Evolutionary conservation across 2,797 vertebrate species (phyloP).

Genomic region (Rhynchonycteris naso): DNA sequence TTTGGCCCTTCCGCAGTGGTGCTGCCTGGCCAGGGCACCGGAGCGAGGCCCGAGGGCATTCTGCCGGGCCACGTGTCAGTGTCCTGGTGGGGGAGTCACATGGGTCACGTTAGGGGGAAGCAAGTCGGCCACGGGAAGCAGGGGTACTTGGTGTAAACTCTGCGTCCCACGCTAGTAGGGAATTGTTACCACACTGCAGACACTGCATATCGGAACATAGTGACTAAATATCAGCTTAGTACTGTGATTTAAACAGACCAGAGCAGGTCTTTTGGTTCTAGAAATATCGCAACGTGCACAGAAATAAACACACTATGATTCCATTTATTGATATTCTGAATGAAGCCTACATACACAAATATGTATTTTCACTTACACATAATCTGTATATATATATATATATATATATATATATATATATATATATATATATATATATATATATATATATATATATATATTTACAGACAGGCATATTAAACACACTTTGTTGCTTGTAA

Average conservation of each 20-base stretch:
- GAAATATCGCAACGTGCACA: background rate
- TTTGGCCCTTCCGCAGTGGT: background rate
- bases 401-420: background rate
- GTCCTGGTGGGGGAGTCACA: background rate
- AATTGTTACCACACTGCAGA: background rate
- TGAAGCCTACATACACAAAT: background rate
- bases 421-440: background rate
- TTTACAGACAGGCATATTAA: background rate
- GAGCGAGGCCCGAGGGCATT: background rate
- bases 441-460: background rate
- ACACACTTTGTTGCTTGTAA: background rate
- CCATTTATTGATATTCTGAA: background rate
- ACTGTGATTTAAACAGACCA: background rate
- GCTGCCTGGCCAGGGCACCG: background rate
- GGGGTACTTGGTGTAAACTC: background rate
- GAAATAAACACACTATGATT: background rate
- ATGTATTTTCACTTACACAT: background rate
- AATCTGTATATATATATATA: background rate
- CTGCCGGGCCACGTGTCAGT: background rate
- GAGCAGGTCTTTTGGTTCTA: background rate
- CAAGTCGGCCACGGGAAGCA: background rate
- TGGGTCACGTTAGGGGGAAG: background rate
- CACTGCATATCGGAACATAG: background rate
- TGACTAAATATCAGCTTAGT: background rate
- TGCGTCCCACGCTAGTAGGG: background rate